Base-by-base conservation (phyloP, 2,888 invertebrate species). In the Syrphus vitripennis region DNA sequence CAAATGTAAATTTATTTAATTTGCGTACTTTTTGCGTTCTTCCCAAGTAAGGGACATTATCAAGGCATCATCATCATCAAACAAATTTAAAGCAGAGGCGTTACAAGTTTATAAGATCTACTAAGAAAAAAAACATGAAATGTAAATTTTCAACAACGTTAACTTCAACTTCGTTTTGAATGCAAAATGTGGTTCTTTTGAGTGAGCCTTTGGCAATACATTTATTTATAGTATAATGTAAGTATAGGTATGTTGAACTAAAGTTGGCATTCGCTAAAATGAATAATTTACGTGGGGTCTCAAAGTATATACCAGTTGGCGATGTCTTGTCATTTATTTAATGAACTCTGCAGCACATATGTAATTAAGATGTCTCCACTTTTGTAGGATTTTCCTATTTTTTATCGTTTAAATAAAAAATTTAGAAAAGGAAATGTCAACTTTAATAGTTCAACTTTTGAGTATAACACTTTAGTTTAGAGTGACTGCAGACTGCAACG, bases 281-380 rank as follows among this genome's bases (percentile, higher is more conserved):
- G 75, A 65, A 80, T 69, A 80, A 69, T 59, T 80, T 76, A 79
- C 71, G 67, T 72, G 72, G 72, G 71, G 71, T 16, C 78, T 61
- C 12, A 67, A 65, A 67, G 82, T 48, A 63, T 12, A 10, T 16
- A 40, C n/a, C 42, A 75, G 69, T 55, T 69, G 75, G 29, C 24
- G 24, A 34, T 40, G 37, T 24, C 45, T 82, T 45, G 77, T 65
- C 77, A 65, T 82, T 76, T 63, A 55, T 63, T 61, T 72, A 34
- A 59, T 80, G 34, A 63, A 55, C 53, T 53, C 7, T 75, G 12
- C 19, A 16, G 31, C 42, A 53, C 48, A 67, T 69, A 34, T n/a
- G n/a, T 69, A 74, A 74, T 74, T 74, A 80, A 80, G 67, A 59
- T 67, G 59, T 48, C 67, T 40, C n/a, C n/a, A 69, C 24, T 50